Conservation (phyloP, 2,888 invertebrate genomes). For the Epirrita christyi region DNA sequence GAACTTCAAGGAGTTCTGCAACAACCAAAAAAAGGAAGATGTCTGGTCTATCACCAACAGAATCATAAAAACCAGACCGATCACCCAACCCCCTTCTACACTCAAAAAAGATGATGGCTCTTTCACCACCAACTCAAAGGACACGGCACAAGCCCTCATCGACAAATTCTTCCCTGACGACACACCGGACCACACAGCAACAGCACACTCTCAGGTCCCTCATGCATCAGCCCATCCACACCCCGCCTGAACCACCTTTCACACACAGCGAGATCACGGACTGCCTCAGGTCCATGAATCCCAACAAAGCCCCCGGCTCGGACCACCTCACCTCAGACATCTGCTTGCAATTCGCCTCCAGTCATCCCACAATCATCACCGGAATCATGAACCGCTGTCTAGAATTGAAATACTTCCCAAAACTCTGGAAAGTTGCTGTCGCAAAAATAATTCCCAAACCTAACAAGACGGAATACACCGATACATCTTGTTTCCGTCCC, state of each 20-base stretch:
- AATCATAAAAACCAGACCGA: conserved; percentile 25
- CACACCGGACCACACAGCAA: not conserved
- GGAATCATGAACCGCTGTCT: conserved; percentile 7
- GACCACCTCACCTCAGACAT: conserved; percentile 40
- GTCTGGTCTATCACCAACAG: conserved; percentile 38
- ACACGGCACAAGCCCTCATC: conserved; percentile 17
- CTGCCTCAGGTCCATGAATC: conserved; percentile 26
- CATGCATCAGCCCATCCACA: not conserved
- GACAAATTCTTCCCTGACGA: not conserved
- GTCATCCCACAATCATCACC: not conserved
- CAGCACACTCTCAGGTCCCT: not conserved
- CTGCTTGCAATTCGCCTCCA: conserved; percentile 6
- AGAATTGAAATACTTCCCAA: conserved; percentile 17
- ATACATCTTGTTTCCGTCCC: too few species aligned
- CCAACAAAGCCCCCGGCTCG: conserved; percentile 36
- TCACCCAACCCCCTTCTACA: conserved; percentile 31
- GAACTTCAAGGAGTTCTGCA: conserved; percentile 39
- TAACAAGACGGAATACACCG: conserved; percentile 20
- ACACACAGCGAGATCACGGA: conserved; percentile 24
- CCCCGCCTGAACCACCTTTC: conserved; percentile 21
- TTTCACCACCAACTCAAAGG: conserved; percentile 15
- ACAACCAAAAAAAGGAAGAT: conserved; percentile 33
- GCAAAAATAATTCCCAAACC: conserved; percentile 40
- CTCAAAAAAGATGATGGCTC: conserved; percentile 12
- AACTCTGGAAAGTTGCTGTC: conserved; percentile 34